Conservation (phyloP, 2,888 invertebrate genomes). For the Steromphala cineraria region DNA sequence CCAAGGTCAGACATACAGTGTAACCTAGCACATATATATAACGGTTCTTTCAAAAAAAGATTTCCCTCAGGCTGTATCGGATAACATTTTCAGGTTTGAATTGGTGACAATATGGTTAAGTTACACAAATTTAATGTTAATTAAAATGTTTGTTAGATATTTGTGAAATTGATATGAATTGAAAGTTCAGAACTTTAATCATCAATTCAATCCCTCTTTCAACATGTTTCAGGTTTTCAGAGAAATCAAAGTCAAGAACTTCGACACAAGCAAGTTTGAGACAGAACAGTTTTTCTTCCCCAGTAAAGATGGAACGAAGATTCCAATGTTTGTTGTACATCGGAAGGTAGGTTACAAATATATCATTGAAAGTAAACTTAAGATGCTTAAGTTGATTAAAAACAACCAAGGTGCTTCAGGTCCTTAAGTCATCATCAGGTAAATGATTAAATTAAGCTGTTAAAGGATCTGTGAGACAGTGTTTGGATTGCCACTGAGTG, state of each 20-base stretch:
- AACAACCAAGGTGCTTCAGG: not conserved
- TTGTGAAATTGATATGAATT: no score
- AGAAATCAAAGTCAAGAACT: conserved; percentile 85
- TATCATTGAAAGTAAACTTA: no score
- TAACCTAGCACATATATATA: not conserved
- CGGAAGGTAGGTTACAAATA: conserved; percentile 76
- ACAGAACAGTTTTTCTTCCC: conserved; percentile 93
- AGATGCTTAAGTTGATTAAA: not conserved
- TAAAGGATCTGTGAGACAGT: no score
- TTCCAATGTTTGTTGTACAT: conserved; percentile 93
- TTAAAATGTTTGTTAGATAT: no score
- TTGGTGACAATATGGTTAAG: no score
- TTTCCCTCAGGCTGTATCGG: no score
- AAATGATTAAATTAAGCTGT: not conserved
- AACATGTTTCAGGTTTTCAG: conserved; percentile 82
- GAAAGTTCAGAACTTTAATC: not conserved
- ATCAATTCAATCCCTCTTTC: no score
- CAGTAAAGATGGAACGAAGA: conserved; percentile 93
- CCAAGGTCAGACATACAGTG: conserved; percentile 75
- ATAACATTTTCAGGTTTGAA: no score
- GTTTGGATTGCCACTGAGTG: no score
- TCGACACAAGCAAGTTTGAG: conserved; percentile 75
- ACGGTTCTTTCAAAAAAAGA: no score
- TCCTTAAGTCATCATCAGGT: not conserved
- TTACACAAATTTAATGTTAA: no score